These are phyloP conservation scores for Callithrix jacchus DNA, from an alignment of 2,113 vertebrate genomes.

Conservation along the genomic window DNA sequence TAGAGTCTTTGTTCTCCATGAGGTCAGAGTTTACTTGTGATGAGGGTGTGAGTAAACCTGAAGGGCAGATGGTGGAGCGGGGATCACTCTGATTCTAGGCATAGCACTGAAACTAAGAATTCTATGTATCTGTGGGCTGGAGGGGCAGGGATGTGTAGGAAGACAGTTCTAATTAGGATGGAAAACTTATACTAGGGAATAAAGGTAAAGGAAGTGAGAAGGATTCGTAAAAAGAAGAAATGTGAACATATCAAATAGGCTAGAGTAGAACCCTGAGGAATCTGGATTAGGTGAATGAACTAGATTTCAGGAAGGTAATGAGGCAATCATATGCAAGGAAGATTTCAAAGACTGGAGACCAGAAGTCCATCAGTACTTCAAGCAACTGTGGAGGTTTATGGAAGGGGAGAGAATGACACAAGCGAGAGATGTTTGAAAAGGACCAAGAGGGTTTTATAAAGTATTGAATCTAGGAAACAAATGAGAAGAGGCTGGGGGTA, in stretches of 20 bases:
- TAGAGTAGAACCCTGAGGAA: not conserved
- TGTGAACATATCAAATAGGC: not conserved
- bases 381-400: not conserved
- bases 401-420: not conserved
- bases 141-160: not conserved
- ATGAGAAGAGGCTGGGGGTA: too few relatives aligned
- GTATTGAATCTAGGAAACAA: not conserved
- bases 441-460: not conserved
- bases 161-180: too few relatives aligned
- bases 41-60: not conserved
- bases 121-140: not conserved
- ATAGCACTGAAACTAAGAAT: too few relatives aligned
- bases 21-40: not conserved
- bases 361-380: not conserved
- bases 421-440: not conserved
- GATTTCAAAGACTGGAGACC: not conserved
- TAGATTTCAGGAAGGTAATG: not conserved
- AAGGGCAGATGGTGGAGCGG: not conserved
- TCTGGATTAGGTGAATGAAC: not conserved
- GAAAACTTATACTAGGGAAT: too few relatives aligned
- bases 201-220: too few relatives aligned
- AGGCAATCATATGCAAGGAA: not conserved
- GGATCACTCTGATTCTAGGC: too few relatives aligned
- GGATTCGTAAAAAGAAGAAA: not conserved
- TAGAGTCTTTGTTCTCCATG: not conserved